These are phyloP conservation scores for Rhea americana DNA, from an alignment of 2,113 vertebrate species.

Conservation along the genomic window DNA sequence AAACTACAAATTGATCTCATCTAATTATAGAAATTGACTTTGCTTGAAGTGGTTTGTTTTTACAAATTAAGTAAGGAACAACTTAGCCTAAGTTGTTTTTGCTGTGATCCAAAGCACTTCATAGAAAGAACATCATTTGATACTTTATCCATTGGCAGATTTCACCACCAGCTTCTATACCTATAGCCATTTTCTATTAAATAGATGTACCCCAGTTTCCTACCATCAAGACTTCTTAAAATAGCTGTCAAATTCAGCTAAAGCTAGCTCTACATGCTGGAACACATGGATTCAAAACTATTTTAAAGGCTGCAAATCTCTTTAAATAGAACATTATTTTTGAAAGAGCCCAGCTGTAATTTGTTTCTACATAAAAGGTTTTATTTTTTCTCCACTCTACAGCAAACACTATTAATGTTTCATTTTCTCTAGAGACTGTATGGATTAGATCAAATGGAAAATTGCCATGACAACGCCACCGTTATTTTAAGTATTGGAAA, in stretches of 20 bases:
- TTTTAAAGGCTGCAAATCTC: slow-evolving; percentile 63
- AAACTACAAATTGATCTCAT: background rate
- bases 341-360: slow-evolving; percentile 53
- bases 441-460: slow-evolving; percentile 76
- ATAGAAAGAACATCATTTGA: background rate
- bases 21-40: background rate
- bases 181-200: background rate
- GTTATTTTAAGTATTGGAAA: slow-evolving; percentile 80
- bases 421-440: slow-evolving; percentile 73
- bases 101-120: background rate
- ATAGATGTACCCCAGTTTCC: background rate
- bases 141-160: background rate
- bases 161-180: background rate
- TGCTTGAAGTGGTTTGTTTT: background rate
- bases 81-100: background rate
- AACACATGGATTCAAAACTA: slow-evolving; percentile 40
- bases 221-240: background rate
- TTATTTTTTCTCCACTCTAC: slow-evolving; percentile 69
- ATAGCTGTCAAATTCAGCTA: slow-evolving; percentile 36
- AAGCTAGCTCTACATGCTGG: slow-evolving; percentile 34
- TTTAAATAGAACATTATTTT: slow-evolving; percentile 69
- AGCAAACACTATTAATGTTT: slow-evolving; percentile 79
- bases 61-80: background rate
- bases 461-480: slow-evolving; percentile 79
- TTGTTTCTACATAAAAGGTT: slow-evolving; percentile 63